A percentile compares a stretch with the other conserved stretches of the same genome.
Conservation (phyloP, 2,888 invertebrate genomes). For the Buathra laborator region DNA sequence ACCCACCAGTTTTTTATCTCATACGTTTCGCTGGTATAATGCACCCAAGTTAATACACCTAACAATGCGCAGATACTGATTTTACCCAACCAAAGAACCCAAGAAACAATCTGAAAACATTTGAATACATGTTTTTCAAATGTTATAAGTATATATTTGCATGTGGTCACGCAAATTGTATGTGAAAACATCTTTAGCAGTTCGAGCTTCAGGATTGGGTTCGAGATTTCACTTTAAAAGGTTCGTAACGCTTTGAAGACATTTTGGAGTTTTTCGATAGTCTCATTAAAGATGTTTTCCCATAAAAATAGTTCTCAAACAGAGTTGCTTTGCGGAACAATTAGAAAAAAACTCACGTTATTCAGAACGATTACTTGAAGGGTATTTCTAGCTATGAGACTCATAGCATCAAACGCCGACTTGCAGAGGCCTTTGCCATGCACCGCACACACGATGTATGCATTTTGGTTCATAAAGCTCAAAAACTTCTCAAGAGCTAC, state of each 20-base stretch:
- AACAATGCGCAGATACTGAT: constrained; percentile 93
- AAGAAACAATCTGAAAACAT: constrained; percentile 91
- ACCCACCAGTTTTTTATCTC: constrained; percentile 92
- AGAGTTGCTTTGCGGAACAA: too few relatives aligned
- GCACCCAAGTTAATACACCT: constrained; percentile 91
- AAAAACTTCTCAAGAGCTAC: constrained; percentile 94
- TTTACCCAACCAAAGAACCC: constrained; percentile 96
- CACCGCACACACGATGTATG: constrained; percentile 98
- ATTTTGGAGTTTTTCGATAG: not conserved
- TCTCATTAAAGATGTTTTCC: too few relatives aligned
- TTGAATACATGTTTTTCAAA: not conserved
- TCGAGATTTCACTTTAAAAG: not conserved
- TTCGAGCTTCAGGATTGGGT: too few relatives aligned
- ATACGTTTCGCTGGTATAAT: constrained; percentile 86
- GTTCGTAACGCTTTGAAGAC: not conserved
- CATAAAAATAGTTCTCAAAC: too few relatives aligned
- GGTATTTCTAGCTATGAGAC: constrained; percentile 94
- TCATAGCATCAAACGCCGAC: constrained; percentile 96
- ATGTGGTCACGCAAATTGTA: too few relatives aligned
- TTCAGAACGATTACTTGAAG: constrained; percentile 92
- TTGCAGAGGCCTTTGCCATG: constrained; percentile 96
- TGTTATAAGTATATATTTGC: too few relatives aligned
- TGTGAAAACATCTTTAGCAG: too few relatives aligned
- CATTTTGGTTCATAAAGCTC: constrained; percentile 94
- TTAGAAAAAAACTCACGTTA: constrained; percentile 86